Conservation (phyloP, 2,797 vertebrate species). For the Poeciliopsis presidionis region DNA sequence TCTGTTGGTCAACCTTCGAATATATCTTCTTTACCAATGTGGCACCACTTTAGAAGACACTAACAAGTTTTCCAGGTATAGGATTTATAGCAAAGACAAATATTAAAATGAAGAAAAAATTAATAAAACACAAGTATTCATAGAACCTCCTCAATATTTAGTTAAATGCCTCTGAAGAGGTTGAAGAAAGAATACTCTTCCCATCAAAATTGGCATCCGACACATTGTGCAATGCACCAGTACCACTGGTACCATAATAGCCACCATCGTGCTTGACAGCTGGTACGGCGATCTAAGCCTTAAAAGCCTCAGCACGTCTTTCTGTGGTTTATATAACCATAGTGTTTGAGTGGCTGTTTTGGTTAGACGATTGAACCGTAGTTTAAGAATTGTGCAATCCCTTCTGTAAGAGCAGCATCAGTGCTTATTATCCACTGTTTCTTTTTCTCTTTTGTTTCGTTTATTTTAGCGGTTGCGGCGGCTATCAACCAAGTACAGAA, state of each 20-base stretch:
- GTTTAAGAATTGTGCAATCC: background rate
- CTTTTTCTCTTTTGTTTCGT: slow-evolving; percentile 5
- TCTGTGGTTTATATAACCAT: background rate
- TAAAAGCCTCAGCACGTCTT: background rate
- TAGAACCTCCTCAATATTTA: background rate
- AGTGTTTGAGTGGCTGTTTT: background rate
- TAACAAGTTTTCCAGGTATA: background rate
- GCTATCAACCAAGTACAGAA: slow-evolving; percentile 97
- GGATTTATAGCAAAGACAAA: background rate
- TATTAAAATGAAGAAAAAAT: background rate
- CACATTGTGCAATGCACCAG: background rate
- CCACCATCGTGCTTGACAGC: background rate
- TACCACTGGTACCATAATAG: background rate
- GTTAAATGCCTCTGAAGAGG: background rate
- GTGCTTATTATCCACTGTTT: background rate
- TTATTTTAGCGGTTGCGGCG: slow-evolving; percentile 89
- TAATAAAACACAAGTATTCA: background rate
- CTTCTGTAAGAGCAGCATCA: background rate
- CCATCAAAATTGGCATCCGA: background rate
- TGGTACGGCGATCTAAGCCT: background rate
- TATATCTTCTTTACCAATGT: background rate
- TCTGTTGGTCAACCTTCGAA: background rate
- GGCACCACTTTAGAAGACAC: background rate
- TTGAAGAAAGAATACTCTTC: background rate
- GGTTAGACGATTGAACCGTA: background rate